Evolutionary conservation across 2,888 invertebrate species (phyloP), one percentile per base, ranked within the genome.

Genomic region (Sesia bembeciformis): DNA sequence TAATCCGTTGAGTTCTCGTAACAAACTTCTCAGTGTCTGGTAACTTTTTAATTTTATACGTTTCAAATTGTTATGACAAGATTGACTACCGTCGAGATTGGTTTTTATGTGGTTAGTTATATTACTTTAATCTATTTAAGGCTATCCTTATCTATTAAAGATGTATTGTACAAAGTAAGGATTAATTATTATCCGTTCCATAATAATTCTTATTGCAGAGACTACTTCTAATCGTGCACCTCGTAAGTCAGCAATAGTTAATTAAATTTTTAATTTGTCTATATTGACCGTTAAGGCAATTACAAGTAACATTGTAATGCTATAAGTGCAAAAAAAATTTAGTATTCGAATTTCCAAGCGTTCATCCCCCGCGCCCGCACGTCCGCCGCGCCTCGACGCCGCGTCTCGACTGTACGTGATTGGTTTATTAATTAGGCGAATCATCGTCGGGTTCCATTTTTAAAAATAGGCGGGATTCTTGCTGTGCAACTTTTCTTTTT

Each of bases 341-440:
- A 82, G 76, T 82, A 85, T 86, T 83, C 87, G 88, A 87, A 87
- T 87, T 80, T 88, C 84, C 78, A 73, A 84, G 70, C 86, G 80
- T 82, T 85, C 88, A 87, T 84, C 86, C 87, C 86, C 86, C 84
- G 81, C 81, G 79, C 84, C 85, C 87, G 85, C 89, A 81, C 88
- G 86, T 82, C 86, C 85, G 84, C 81, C 87, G 87, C 87, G 76
- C 87, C 82, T 83, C 84, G 81, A 76, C 79, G 85, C 86, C 88
- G 88, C 86, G 87, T 85, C 89, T 83, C 86, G 84, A 83, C 79
- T 84, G 87, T 86, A 88, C 89, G 89, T 89, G 89, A 89, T 89
- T 89, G 89, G 89, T 86, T 89, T 89, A 88, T 88, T 88, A 89
- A 89, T 89, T 89, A 89, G 86, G 84, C 87, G 88, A 88, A 87